phyloP scores from a whole-genome alignment of 2,888 invertebrate species.

The Clepsis dumicolana region DNA sequence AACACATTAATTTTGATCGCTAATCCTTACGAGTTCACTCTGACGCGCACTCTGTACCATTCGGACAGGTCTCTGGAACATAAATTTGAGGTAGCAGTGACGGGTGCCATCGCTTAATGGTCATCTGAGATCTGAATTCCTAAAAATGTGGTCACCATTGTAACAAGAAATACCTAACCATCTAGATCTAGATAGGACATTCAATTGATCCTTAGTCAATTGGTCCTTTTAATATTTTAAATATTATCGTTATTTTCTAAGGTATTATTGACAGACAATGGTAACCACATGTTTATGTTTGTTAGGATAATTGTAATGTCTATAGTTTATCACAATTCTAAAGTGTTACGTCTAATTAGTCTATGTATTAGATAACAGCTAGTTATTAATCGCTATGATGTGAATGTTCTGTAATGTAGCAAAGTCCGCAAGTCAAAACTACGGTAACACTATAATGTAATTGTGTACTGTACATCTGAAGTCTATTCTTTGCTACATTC shows the following conservation, averaged over 20 bases:
- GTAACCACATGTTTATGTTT: constrained; percentile 24
- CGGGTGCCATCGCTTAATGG: constrained; percentile 67
- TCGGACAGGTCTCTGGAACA: constrained; percentile 90
- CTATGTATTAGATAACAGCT: constrained; percentile 13
- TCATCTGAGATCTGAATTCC: constrained; percentile 23
- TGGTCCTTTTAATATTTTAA: not conserved
- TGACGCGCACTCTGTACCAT: constrained; percentile 94
- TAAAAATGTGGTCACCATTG: constrained; percentile 36
- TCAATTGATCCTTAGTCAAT: too few species aligned
- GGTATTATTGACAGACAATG: not conserved
- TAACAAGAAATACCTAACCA: not conserved
- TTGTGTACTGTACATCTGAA: constrained; percentile 40
- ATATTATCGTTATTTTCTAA: not conserved
- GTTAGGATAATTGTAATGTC: constrained; percentile 10
- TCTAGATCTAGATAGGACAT: too few species aligned
- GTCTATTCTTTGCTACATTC: constrained; percentile 53
- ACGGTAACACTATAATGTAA: constrained; percentile 28
- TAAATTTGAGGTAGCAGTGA: constrained; percentile 80
- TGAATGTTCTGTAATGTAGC: constrained; percentile 41
- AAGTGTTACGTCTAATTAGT: constrained; percentile 33
- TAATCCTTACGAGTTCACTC: constrained; percentile 93
- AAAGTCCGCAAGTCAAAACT: constrained; percentile 45
- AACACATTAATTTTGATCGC: constrained; percentile 82
- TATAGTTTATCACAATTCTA: constrained; percentile 10
- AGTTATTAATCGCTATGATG: constrained; percentile 15